Percentiles rank a stretch among this genome's conserved stretches.
Evolutionary conservation across 1,140 invertebrate genomes (phyloP).

Genomic region (Heliothis virescens): DNA sequence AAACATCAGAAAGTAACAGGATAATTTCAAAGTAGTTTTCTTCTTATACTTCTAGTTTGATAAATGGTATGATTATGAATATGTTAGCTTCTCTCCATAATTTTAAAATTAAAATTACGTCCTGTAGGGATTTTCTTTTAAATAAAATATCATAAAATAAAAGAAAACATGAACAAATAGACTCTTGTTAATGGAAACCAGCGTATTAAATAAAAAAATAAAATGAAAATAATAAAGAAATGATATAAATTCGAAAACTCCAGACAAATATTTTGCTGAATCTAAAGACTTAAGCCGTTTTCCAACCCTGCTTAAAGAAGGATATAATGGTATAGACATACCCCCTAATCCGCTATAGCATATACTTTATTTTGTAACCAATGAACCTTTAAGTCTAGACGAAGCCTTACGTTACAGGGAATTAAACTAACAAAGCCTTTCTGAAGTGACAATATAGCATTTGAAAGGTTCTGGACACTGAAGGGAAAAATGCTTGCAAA

Average conservation of each 20-base stretch:
- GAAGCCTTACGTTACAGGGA: slow-evolving; percentile 62
- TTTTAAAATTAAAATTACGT: too few relatives aligned
- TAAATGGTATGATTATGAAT: too few relatives aligned
- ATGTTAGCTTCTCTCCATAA: too few relatives aligned
- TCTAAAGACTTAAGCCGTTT: not conserved
- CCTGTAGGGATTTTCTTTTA: too few relatives aligned
- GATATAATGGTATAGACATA: slow-evolving; percentile 38
- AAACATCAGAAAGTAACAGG: too few relatives aligned
- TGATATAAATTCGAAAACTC: not conserved
- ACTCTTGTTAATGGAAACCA: not conserved
- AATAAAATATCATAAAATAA: too few relatives aligned
- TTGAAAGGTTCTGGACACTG: slow-evolving; percentile 45
- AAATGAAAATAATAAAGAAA: too few relatives aligned
- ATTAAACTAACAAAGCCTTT: slow-evolving; percentile 65
- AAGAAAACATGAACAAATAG: not conserved
- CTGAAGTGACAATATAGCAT: slow-evolving; percentile 60
- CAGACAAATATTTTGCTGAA: not conserved
- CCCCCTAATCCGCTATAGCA: slow-evolving; percentile 47
- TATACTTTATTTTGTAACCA: slow-evolving; percentile 52
- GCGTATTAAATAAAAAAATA: not conserved
- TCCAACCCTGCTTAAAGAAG: not conserved
- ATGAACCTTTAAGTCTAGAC: slow-evolving; percentile 65
- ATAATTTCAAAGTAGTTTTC: too few relatives aligned
- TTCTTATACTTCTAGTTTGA: too few relatives aligned
- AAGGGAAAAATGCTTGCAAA: not conserved